phyloP scores from a whole-genome alignment of 2,888 invertebrate genomes.

The Drosophila quasianomalipes region DNA sequence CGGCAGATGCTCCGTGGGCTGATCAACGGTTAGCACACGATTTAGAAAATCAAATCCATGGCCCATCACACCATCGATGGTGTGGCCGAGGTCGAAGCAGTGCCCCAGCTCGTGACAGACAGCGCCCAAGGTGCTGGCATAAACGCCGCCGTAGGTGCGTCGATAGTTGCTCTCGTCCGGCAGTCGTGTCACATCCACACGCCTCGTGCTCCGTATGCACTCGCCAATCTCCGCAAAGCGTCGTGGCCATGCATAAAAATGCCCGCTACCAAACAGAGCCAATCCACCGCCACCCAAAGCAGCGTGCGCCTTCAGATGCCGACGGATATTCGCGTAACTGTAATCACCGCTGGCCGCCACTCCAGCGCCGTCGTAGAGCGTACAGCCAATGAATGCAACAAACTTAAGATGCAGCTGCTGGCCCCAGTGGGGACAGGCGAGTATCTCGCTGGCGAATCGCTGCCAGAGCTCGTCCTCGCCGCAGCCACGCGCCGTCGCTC shows the following conservation, averaged over 20 bases:
- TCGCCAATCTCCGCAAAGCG: conserved; percentile 89
- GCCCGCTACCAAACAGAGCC: conserved; percentile 95
- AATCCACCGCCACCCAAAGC: conserved; percentile 96
- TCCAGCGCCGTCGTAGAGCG: conserved; percentile 90
- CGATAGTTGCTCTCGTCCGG: conserved; percentile 97
- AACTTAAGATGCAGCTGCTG: conserved; percentile 89
- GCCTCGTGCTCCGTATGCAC: conserved; percentile 85
- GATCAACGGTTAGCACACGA: conserved; percentile 90
- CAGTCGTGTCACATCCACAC: conserved; percentile 90
- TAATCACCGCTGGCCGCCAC: conserved; percentile 87
- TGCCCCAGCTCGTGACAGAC: conserved; percentile 96
- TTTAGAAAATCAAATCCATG: conserved; percentile 94
- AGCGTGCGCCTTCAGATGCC: conserved; percentile 92
- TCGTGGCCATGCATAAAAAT: conserved; percentile 95
- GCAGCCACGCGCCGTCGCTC: conserved; percentile 90
- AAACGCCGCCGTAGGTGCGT: conserved; percentile 94
- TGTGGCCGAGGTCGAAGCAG: conserved; percentile 97
- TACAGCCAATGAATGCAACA: conserved; percentile 95
- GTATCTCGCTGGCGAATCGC: conserved; percentile 93
- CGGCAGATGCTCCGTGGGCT: conserved; percentile 85
- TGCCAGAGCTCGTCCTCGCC: conserved; percentile 93
- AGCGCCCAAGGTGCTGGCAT: conserved; percentile 95
- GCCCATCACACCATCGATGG: conserved; percentile 96
- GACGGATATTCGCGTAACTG: conserved; percentile 90
- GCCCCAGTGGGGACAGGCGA: conserved; percentile 87